These are phyloP conservation scores for Octopus sinensis DNA, from an alignment of 1,140 invertebrate species.

Conservation along the genomic window DNA sequence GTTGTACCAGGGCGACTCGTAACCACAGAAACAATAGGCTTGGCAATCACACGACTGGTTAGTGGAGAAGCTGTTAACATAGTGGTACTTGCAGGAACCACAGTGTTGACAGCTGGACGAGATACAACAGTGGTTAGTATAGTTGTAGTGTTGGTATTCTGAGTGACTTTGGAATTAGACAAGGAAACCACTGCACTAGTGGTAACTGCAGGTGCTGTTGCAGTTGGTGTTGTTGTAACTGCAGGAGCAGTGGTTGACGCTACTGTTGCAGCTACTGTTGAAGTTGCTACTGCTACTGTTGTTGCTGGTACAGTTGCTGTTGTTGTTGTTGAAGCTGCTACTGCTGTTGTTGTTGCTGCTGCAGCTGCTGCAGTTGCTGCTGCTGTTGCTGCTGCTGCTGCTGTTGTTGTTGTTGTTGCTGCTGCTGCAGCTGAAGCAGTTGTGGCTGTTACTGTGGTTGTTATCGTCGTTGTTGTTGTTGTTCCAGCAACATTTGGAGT, in stretches of 20 bases:
- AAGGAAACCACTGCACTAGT: slow-evolving; percentile 14
- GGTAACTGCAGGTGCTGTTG: slow-evolving; percentile 21
- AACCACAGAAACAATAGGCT: slow-evolving; percentile 20
- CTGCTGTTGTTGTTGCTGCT: slow-evolving; percentile 13
- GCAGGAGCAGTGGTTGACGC: slow-evolving; percentile 2
- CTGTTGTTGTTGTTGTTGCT: slow-evolving; percentile 15
- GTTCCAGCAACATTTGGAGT: slow-evolving; percentile 17
- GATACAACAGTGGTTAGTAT: slow-evolving; percentile 16
- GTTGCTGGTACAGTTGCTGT: background rate
- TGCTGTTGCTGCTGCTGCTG: background rate
- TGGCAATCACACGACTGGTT: slow-evolving; percentile 9
- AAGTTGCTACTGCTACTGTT: background rate
- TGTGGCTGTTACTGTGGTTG: slow-evolving; percentile 20
- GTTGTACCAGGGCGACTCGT: slow-evolving; percentile 12
- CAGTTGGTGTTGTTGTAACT: background rate
- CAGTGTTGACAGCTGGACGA: slow-evolving; percentile 13
- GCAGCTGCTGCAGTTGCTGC: background rate
- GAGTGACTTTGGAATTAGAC: slow-evolving; percentile 10
- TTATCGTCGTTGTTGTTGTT: slow-evolving; percentile 26
- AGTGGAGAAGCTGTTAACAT: background rate
- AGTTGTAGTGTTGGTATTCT: background rate
- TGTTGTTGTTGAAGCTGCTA: background rate
- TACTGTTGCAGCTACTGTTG: background rate
- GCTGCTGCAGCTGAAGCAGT: slow-evolving; percentile 22
- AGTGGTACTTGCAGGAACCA: background rate